These are phyloP conservation scores for Campylomormyrus tamandua DNA, from an alignment of 2,113 vertebrate species.

Conservation along the genomic window DNA sequence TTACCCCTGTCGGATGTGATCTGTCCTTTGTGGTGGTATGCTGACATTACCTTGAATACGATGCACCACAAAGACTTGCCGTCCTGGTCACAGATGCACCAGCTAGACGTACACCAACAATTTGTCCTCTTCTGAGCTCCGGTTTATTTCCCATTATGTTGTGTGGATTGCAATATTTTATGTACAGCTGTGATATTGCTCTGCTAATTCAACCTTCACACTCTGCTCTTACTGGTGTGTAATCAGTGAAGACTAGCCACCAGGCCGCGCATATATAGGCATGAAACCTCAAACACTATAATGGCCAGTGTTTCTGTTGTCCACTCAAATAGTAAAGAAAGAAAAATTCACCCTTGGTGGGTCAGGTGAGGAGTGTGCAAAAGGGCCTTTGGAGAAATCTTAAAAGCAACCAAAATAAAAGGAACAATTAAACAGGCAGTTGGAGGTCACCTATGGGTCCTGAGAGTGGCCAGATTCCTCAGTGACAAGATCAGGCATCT, in stretches of 20 bases:
- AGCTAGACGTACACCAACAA: neutral
- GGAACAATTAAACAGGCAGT: neutral
- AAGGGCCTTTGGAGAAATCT: neutral
- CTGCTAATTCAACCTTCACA: neutral
- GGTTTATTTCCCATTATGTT: neutral
- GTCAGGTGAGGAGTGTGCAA: neutral
- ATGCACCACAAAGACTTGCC: neutral
- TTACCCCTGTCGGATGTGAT: neutral
- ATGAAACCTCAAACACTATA: neutral
- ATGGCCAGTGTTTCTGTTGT: neutral
- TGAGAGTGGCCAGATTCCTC: neutral
- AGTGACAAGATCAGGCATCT: neutral
- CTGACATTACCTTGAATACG: neutral
- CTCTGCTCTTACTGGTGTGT: neutral
- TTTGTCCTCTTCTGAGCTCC: neutral
- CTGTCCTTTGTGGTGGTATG: neutral
- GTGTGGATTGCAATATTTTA: neutral
- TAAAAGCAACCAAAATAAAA: neutral
- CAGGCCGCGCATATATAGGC: neutral
- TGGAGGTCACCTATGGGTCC: neutral
- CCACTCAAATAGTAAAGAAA: neutral
- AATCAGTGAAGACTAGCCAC: neutral
- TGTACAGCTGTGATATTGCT: neutral
- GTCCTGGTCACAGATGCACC: neutral
- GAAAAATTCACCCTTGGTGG: neutral